Base-by-base conservation (phyloP, 2,113 vertebrate genomes). In the Lepus europaeus region DNA sequence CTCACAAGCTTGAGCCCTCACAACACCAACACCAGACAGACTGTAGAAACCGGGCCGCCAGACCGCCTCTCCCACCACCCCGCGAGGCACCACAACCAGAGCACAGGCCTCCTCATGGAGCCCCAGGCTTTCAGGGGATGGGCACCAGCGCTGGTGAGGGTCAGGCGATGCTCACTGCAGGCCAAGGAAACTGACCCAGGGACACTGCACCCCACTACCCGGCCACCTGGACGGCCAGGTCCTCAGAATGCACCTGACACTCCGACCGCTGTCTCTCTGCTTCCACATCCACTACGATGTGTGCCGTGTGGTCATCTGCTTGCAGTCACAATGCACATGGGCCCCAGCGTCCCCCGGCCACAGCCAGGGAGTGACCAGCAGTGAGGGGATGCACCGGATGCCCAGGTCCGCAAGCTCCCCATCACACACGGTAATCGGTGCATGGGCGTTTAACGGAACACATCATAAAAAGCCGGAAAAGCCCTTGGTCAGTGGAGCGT, bases 401-500 rank as follows among this genome's bases (percentile, higher is more conserved):
- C 69, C 87, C 82, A 59, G 76, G 68, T 90, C 85, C 88, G 79
- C 90, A 85, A 95, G 96, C 90, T 84, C 19, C 77, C 59, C 16
- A 63, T 66, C 53, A 85, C 51, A 78, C 73, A 88, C 56, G 87
- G 91, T 88, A 94, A 64, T 92, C 87, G 84, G 59, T 85, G 85
- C 93, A 90, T 95, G 87, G 90, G 92, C 82, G 80, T 91, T 96
- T 97, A 87, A 87, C 78, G 94, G 89, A 90, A 94, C 90, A 92
- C 33, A 79, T 92, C 91, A 89, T 96, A 82, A 93, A 96, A 93
- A 78, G 36, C 73, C 66, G 27, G 73, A 91, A 89, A 95, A 89
- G 23, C n/a, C 85, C 19, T 90, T 85, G 31, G 78, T 76, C 94
- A 90, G 85, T 76, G 16, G 69, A 84, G 94, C 81, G 88, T 94